Conservation (phyloP, 2,888 invertebrate species). For the Dasypolia templi region DNA sequence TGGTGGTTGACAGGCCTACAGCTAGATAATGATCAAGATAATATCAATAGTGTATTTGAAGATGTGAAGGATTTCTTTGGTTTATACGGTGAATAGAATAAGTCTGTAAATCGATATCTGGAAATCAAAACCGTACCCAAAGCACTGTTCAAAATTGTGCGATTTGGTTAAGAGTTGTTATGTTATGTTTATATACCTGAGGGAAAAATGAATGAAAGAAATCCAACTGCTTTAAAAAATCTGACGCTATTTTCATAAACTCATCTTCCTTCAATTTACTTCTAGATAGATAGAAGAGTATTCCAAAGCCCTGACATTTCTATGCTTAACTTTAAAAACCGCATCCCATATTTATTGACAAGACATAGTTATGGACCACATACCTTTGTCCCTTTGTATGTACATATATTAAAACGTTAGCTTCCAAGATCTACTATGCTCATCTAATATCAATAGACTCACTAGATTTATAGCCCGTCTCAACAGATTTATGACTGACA, state of each 20-base stretch:
- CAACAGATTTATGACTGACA: constrained; percentile 35
- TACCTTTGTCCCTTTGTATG: background rate
- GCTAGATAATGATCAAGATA: background rate
- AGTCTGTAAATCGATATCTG: background rate
- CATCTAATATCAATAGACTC: constrained; percentile 35
- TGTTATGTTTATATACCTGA: background rate
- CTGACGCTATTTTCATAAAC: background rate
- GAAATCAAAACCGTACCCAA: background rate
- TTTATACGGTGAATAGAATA: background rate
- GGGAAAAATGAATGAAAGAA: background rate
- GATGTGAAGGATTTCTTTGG: background rate
- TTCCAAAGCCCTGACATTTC: background rate
- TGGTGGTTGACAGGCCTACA: constrained; percentile 2
- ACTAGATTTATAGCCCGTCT: constrained; percentile 41
- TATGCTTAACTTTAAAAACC: background rate
- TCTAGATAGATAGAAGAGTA: too few species aligned
- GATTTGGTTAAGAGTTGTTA: background rate
- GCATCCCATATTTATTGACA: too few species aligned
- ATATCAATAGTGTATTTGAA: background rate
- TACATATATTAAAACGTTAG: constrained; percentile 14
- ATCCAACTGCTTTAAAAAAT: background rate
- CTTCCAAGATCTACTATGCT: constrained; percentile 12
- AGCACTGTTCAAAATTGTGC: background rate
- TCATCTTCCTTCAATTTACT: background rate
- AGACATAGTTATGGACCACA: background rate